Evolutionary conservation across 2,888 invertebrate genomes (phyloP), one percentile per base, ranked within the genome.

Genomic region (Rotaria macrura): DNA sequence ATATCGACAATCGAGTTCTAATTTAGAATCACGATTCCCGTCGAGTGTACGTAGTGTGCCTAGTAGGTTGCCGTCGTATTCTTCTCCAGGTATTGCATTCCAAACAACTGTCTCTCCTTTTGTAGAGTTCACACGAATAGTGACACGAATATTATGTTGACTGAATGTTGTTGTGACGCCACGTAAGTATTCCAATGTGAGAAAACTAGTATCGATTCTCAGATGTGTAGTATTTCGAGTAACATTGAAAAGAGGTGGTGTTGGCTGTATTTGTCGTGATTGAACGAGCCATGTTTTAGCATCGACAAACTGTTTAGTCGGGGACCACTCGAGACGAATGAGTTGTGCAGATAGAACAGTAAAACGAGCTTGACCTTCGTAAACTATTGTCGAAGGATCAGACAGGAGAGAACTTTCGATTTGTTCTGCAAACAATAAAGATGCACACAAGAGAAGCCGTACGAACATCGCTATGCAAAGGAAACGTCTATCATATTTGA

Each of bases 361-460:
- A 43, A 79, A 79, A 25, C 79, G 79, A 79, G 79, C 79, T n/a
- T 79, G 40, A n/a, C 79, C 79, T 43, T 43, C 79, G 14, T 43
- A 79, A 12, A 79, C 79, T 7, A 79, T n/a, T 9, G 79, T n/a
- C 14, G 79, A 79, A n/a, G 79, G 79, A 43, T 79, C 34, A 65
- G n/a, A n/a, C n/a, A n/a, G n/a, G n/a, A n/a, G n/a, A n/a, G n/a
- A n/a, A n/a, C n/a, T n/a, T n/a, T n/a, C n/a, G n/a, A n/a, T n/a
- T n/a, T n/a, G n/a, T 34, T 34, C 10, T 20, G 65, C 20, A 34
- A 7, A 1, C 2, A 65, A 34, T 0, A 34, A 2, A 38, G 65
- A 17, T 2, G 29, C 14, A 7, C 65, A 65, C 3, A 65, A 20
- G 20, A 38, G 14, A 38, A 65, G 20, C 34, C 29, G n/a, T n/a